Conservation (phyloP, 2,113 vertebrate species). For the Calyptommatus sinebrachiatus region DNA sequence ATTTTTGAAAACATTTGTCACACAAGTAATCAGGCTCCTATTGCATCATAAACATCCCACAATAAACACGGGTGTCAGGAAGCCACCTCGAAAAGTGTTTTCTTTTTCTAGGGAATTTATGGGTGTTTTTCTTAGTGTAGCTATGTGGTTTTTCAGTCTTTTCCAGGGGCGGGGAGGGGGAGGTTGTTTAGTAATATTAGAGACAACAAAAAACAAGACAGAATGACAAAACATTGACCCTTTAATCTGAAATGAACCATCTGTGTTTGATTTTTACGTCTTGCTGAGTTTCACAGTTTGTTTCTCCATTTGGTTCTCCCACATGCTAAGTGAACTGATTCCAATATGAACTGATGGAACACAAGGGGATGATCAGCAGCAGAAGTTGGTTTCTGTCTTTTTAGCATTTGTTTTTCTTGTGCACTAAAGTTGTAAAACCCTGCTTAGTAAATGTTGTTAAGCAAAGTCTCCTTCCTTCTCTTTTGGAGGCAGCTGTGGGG, state of each 20-base stretch:
- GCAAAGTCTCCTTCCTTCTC: constrained; percentile 15
- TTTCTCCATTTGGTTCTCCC: constrained; percentile 62
- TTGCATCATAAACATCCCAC: not conserved
- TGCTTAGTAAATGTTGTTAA: constrained; percentile 42
- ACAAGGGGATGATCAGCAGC: constrained; percentile 47
- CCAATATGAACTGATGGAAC: constrained; percentile 57
- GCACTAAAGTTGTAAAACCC: constrained; percentile 38
- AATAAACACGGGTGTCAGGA: not conserved
- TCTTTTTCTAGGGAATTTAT: not conserved
- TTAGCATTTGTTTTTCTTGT: constrained; percentile 32
- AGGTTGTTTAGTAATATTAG: constrained; percentile 16
- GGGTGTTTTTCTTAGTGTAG: not conserved
- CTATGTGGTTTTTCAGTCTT: not conserved
- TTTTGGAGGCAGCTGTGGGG: not conserved
- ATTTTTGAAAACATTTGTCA: not conserved
- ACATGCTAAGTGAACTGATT: constrained; percentile 63
- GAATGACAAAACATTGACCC: constrained; percentile 32
- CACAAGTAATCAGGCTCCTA: not conserved
- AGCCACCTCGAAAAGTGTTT: not conserved
- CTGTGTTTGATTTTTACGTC: constrained; percentile 64
- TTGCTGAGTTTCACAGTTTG: constrained; percentile 67
- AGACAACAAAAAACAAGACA: constrained; percentile 6
- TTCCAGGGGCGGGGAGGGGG: not conserved
- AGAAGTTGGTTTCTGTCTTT: constrained; percentile 51
- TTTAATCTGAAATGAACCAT: constrained; percentile 58